Base-by-base conservation (phyloP, 2,797 vertebrate species). In the Premnoplex brunnescens region DNA sequence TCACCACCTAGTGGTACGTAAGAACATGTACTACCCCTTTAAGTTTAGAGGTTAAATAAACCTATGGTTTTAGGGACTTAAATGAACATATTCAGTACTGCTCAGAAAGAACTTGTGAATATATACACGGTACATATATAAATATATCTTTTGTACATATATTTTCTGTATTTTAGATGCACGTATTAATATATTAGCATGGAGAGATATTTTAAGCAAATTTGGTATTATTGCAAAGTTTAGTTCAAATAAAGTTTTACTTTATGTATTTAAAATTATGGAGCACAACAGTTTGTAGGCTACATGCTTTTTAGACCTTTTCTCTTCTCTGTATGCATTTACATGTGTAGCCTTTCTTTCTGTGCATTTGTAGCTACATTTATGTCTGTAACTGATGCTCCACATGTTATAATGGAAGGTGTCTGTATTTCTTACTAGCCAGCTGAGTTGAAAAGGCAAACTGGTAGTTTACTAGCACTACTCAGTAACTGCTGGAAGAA, bases 1-100 rank as follows among this genome's bases (percentile, higher is more conserved):
- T 94, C 93, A 95, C 90, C 91, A 96, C 67, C 88, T 95, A 95
- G 91, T 94, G 95, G 96, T 83, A 46, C 2, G 0, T 72, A 89
- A 64, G 56, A 89, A 89, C 30, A 54, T 20, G n/a, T 77, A 79
- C 55, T 48, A 36, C 14, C 79, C 27, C 37, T 76, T 52, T 58
- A 76, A 79, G 32, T 63, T 73, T 36, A 52, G 44, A 82, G 24
- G 27, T 59, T 73, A 75, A 75, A 84, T 36, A 83, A 81, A 84
- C 8, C 21, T 41, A 14, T 16, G 19, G 7, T 3, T 51, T 89
- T 79, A 39, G 15, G 7, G 17, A 73, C 28, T 73, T 58, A 36
- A 63, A 77, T 73, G 21, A 74, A 66, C 1, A 1, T n/a, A 46
- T 71, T 87, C 11, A n/a, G 6, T 71, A 37, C 27, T 78, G 26